Conservation (phyloP, 2,797 vertebrate genomes). For the Clarias pachynema region DNA sequence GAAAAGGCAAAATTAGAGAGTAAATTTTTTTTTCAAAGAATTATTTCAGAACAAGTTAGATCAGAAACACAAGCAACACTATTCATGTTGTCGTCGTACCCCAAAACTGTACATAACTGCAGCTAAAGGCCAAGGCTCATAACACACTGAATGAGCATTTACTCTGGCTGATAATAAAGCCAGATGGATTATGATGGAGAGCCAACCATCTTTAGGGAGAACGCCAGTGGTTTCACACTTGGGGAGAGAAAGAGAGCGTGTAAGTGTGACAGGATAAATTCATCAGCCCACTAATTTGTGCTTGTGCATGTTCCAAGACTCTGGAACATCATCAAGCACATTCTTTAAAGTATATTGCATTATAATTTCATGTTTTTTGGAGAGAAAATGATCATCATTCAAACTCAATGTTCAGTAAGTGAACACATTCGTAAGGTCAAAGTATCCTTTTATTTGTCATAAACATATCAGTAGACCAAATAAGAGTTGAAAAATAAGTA, state of each 20-base stretch:
- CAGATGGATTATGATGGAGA: conserved; percentile 49
- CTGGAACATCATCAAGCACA: conserved; percentile 40
- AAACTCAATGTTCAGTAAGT: not conserved
- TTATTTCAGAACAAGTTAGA: not conserved
- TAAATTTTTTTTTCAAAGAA: not conserved
- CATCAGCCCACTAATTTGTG: conserved; percentile 45
- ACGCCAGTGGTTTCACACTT: conserved; percentile 52
- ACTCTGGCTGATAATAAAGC: conserved; percentile 70
- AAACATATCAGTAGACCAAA: conserved; percentile 26
- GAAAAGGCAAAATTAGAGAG: not conserved
- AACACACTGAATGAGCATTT: conserved; percentile 79
- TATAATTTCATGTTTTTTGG: conserved; percentile 5
- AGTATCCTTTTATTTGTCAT: conserved; percentile 20
- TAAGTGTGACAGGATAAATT: conserved; percentile 56
- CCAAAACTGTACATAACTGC: not conserved
- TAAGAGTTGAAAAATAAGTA: conserved; percentile 35
- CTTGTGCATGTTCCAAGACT: conserved; percentile 36
- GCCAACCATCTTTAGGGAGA: conserved; percentile 46
- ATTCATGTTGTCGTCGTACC: not conserved
- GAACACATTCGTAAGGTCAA: not conserved
- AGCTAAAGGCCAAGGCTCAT: conserved; percentile 34
- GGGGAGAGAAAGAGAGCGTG: conserved; percentile 32
- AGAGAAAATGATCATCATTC: conserved; percentile 2
- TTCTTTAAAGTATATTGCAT: conserved; percentile 24
- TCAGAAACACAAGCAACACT: conserved; percentile 6